These are phyloP conservation scores for Melanerpes formicivorus DNA, from an alignment of 2,113 vertebrate species.

Conservation along the genomic window DNA sequence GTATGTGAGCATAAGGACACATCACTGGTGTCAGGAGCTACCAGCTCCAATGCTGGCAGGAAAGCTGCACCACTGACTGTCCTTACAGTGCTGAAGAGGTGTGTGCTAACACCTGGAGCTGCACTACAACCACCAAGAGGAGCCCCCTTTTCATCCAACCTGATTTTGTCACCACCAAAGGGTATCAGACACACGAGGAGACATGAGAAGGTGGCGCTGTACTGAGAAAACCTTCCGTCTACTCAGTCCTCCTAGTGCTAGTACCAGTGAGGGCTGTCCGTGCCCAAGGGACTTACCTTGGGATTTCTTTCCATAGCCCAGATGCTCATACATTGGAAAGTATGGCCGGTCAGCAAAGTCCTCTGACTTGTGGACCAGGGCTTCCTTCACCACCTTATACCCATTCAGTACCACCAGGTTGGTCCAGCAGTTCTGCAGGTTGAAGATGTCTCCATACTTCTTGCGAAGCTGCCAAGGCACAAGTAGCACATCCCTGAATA, in stretches of 20 bases:
- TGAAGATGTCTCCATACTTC: conserved; percentile 72
- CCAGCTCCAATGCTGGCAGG: neutral
- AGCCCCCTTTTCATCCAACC: neutral
- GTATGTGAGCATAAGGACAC: neutral
- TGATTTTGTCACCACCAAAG: neutral
- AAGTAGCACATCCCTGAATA: neutral
- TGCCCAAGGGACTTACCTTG: conserved; percentile 57
- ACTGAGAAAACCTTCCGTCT: neutral
- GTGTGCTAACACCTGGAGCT: neutral
- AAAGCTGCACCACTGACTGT: neutral
- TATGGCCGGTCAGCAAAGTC: conserved; percentile 69
- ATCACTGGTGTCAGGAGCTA: neutral
- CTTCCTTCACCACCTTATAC: conserved; percentile 62
- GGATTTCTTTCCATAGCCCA: neutral
- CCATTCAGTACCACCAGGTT: conserved; percentile 67
- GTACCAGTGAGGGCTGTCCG: neutral
- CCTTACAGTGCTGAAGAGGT: neutral
- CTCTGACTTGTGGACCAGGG: conserved; percentile 54
- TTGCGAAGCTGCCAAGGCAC: conserved; percentile 57
- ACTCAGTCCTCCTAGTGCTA: neutral
- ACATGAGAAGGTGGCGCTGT: neutral
- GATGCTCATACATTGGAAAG: rapidly evolving
- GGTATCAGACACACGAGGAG: neutral
- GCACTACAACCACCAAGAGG: neutral
- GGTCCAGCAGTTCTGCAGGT: conserved; percentile 67